phyloP scores from a whole-genome alignment of 2,888 invertebrate species.

The Parnassius mnemosyne region DNA sequence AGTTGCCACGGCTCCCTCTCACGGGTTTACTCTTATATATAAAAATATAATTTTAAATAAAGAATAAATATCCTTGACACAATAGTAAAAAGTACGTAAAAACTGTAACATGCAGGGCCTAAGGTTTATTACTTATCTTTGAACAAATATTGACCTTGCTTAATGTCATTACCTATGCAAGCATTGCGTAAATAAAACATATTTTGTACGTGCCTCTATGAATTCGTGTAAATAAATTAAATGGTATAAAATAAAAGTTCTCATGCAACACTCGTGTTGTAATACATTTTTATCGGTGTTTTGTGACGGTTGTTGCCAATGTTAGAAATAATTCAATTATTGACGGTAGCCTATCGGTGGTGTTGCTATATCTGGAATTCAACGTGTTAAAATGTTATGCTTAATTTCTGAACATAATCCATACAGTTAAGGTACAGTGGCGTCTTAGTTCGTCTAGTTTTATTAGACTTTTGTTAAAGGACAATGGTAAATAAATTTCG shows the following conservation, averaged over 20 bases:
- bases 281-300: constrained; percentile 19
- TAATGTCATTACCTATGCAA: constrained; percentile 6
- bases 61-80: constrained; percentile 8
- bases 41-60: too few relatives aligned
- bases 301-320: constrained; percentile 5
- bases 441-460: too few relatives aligned
- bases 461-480: too few relatives aligned
- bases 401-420: not conserved
- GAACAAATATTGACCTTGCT: constrained; percentile 12
- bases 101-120: constrained; percentile 5
- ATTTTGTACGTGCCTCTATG: constrained; percentile 15
- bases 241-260: constrained; percentile 7
- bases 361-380: constrained; percentile 3
- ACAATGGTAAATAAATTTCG: too few relatives aligned
- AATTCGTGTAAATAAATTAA: constrained; percentile 8
- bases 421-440: too few relatives aligned
- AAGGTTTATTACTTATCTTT: constrained; percentile 8
- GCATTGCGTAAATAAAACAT: constrained; percentile 7
- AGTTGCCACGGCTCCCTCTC: too few relatives aligned
- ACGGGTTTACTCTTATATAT: too few relatives aligned
- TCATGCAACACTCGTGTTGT: constrained; percentile 13
- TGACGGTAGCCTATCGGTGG: constrained; percentile 14
- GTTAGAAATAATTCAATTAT: constrained; percentile 17
- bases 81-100: not conserved
- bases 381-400: not conserved